Conservation (phyloP, 2,888 invertebrate species). For the Nasonovia ribisnigri region DNA sequence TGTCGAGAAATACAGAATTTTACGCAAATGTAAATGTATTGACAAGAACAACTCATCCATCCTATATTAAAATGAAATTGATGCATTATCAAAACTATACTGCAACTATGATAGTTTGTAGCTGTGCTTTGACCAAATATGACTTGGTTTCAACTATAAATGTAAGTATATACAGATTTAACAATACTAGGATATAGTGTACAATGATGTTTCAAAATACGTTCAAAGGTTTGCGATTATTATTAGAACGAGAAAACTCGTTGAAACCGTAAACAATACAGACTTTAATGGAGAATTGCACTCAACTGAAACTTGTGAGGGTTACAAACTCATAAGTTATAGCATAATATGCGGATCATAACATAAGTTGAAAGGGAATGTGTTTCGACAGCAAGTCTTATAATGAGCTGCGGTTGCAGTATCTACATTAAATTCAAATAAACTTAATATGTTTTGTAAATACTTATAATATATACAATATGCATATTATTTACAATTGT, state of each 20-base stretch:
- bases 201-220: background rate
- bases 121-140: background rate
- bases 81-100: background rate
- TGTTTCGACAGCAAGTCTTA: background rate
- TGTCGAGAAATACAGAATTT: background rate
- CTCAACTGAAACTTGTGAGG: background rate
- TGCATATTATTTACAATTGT: background rate
- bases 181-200: background rate
- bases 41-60: background rate
- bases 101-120: background rate
- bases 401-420: background rate
- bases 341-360: background rate
- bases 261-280: background rate
- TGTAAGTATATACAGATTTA: background rate
- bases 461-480: background rate
- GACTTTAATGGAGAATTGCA: background rate
- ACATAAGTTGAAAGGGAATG: background rate
- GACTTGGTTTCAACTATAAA: background rate
- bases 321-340: background rate
- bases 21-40: background rate
- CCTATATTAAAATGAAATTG: background rate
- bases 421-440: background rate
- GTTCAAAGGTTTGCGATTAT: background rate
- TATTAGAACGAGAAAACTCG: background rate
- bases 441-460: background rate